These are phyloP conservation scores for Rhinophrynus dorsalis DNA, from an alignment of 2,797 vertebrate genomes.

Conservation along the genomic window DNA sequence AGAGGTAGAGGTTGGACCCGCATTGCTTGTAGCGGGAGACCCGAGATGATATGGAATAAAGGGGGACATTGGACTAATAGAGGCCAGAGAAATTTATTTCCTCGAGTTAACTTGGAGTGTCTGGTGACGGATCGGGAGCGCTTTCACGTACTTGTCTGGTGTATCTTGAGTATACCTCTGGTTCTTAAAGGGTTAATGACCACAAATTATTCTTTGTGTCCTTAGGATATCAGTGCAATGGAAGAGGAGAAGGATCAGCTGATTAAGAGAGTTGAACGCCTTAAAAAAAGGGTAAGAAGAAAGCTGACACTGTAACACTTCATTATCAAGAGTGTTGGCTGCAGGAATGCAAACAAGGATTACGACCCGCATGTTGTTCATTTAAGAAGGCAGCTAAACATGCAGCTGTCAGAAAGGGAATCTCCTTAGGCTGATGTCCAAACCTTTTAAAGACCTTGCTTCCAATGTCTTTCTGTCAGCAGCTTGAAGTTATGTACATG, in stretches of 20 bases:
- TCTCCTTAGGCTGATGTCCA: conserved; percentile 64
- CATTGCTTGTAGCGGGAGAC: too few species aligned
- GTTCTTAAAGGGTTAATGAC: too few species aligned
- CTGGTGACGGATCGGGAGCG: too few species aligned
- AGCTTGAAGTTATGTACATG: conserved; percentile 60
- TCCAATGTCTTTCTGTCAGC: conserved; percentile 60
- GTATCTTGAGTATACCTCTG: too few species aligned
- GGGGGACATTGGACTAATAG: too few species aligned
- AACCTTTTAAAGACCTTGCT: conserved; percentile 59
- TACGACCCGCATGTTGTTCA: conserved; percentile 61
- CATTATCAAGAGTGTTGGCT: conserved; percentile 59
- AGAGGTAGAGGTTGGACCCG: too few species aligned
- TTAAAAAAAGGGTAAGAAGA: conserved; percentile 89
- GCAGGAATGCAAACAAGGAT: conserved; percentile 79
- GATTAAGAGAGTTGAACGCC: conserved; percentile 89
- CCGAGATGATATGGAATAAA: too few species aligned
- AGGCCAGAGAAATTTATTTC: too few species aligned
- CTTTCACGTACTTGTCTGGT: too few species aligned
- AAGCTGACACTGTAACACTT: conserved; percentile 51
- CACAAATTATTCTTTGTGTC: too few species aligned
- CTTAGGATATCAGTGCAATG: conserved; percentile 93
- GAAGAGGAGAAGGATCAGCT: conserved; percentile 97
- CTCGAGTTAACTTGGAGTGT: too few species aligned
- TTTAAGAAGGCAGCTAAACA: conserved; percentile 63
- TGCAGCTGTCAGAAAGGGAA: conserved; percentile 64